Conservation (phyloP, 1,140 invertebrate species). For the Ceratina australensis region DNA sequence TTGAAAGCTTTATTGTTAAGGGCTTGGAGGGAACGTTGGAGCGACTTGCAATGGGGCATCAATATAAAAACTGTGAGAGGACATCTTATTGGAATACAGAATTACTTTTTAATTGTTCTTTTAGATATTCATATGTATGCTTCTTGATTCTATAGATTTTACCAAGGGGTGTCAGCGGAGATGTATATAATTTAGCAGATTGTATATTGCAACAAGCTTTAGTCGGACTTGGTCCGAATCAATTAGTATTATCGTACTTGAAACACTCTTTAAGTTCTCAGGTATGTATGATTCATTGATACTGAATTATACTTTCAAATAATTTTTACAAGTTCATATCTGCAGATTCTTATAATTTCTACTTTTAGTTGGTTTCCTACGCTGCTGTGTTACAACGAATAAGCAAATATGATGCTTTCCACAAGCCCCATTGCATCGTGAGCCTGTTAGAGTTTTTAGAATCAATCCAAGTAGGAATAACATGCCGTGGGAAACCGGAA, state of each 20-base stretch:
- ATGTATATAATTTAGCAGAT: constrained; percentile 95
- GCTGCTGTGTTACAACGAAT: constrained; percentile 93
- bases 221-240: constrained; percentile 94
- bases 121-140: no score
- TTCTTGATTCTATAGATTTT: constrained; percentile 80
- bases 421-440: constrained; percentile 92
- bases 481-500: constrained; percentile 88
- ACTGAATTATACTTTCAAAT: not conserved
- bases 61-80: constrained; percentile 90
- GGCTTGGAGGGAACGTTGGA: constrained; percentile 97
- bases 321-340: not conserved
- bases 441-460: constrained; percentile 93
- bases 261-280: constrained; percentile 94
- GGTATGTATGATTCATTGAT: constrained; percentile 69
- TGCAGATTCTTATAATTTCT: no score
- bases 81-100: not conserved
- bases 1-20: constrained; percentile 91
- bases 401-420: constrained; percentile 92
- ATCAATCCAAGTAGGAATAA: constrained; percentile 86
- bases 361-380: constrained; percentile 89
- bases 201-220: constrained; percentile 95
- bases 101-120: not conserved
- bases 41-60: constrained; percentile 96
- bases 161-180: constrained; percentile 91
- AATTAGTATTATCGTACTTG: constrained; percentile 93